Conservation (phyloP, 37 sponge, comb jelly and placozoan species). For the Chondrilla cf. caribensis region DNA sequence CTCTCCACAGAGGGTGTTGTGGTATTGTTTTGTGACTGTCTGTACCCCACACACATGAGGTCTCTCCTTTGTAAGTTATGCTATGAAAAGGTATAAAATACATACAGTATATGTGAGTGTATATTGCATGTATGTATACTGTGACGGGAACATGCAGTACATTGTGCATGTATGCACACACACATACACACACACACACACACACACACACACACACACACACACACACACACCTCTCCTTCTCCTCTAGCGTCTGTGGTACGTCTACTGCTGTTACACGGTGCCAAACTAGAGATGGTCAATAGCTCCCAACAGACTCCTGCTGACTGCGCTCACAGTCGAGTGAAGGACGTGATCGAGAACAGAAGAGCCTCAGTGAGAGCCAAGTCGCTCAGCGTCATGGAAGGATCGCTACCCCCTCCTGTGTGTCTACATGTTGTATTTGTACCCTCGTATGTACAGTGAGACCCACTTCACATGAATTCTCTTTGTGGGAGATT, state of each 20-base stretch:
- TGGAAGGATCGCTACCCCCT: too few relatives aligned
- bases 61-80: too few relatives aligned
- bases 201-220: not conserved
- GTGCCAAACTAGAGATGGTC: slow-evolving; percentile 40
- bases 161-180: too few relatives aligned
- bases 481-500: too few relatives aligned
- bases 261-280: slow-evolving; percentile 52
- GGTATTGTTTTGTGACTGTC: not conserved
- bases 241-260: slow-evolving; percentile 61
- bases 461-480: too few relatives aligned
- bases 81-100: too few relatives aligned
- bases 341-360: not conserved
- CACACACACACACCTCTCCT: not conserved
- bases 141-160: too few relatives aligned
- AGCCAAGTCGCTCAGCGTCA: not conserved
- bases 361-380: not conserved
- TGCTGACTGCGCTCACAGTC: slow-evolving; percentile 60
- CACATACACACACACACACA: not conserved
- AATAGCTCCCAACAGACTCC: slow-evolving; percentile 70
- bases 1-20: not conserved
- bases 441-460: too few relatives aligned
- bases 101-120: too few relatives aligned
- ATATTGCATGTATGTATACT: too few relatives aligned
- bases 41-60: too few relatives aligned
- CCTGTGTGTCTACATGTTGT: not conserved